Evolutionary conservation across 2,888 invertebrate species (phyloP).

Genomic region (Galerucella pusilla): DNA sequence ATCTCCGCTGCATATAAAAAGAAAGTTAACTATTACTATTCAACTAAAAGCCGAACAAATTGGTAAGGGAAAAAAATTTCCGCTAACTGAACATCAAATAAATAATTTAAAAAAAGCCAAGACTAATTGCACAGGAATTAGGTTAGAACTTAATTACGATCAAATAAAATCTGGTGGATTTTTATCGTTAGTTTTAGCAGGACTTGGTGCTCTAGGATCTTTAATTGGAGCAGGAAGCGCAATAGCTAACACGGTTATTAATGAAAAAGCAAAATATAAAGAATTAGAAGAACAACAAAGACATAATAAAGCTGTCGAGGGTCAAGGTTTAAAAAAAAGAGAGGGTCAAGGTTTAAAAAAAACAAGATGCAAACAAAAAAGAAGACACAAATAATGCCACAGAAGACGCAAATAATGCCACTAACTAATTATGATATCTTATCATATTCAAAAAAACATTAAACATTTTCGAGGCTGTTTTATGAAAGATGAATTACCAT

Average conservation of each 20-base stretch:
- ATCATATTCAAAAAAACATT: slow-evolving; percentile 16
- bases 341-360: no score
- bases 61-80: slow-evolving; percentile 2
- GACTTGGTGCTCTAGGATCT: slow-evolving; percentile 18
- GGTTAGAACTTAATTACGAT: slow-evolving; percentile 9
- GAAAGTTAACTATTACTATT: slow-evolving; percentile 19
- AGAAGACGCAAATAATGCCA: neutral
- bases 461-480: slow-evolving; percentile 21
- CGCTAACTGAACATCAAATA: neutral
- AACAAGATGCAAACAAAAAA: no score
- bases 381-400: no score
- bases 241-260: slow-evolving; percentile 10
- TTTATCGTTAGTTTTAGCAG: slow-evolving; percentile 16
- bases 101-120: slow-evolving; percentile 6
- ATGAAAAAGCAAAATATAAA: slow-evolving; percentile 17
- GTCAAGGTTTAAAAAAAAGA: neutral
- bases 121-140: slow-evolving; percentile 9
- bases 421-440: slow-evolving; percentile 17
- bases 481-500: slow-evolving; percentile 25
- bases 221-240: slow-evolving; percentile 22
- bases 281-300: slow-evolving; percentile 16
- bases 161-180: slow-evolving; percentile 18
- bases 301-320: slow-evolving; percentile 9
- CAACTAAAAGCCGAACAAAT: slow-evolving; percentile 14
- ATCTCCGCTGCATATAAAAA: slow-evolving; percentile 11